These are phyloP conservation scores for Rhizomys pruinosus DNA, from an alignment of 2,113 vertebrate genomes.

Conservation along the genomic window DNA sequence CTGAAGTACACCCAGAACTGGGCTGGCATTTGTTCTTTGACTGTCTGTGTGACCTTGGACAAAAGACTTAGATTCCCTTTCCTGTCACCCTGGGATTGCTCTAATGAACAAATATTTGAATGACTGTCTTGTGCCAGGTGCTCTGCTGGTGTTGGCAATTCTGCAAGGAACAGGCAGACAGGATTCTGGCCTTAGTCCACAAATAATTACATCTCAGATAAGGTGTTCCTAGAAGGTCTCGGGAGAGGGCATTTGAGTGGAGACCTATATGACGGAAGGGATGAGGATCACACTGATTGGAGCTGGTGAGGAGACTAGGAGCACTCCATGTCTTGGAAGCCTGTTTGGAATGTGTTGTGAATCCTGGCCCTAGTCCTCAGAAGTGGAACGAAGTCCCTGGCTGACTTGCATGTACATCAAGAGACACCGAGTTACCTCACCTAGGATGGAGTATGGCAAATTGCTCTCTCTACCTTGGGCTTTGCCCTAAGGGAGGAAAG, in stretches of 20 bases:
- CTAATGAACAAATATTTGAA: background rate
- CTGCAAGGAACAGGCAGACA: background rate
- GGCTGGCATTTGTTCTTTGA: background rate
- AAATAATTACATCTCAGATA: background rate
- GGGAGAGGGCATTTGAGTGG: constrained; percentile 16
- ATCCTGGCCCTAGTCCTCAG: background rate
- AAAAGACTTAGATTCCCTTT: constrained; percentile 13
- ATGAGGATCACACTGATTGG: background rate
- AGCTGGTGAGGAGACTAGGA: background rate
- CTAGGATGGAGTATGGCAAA: background rate
- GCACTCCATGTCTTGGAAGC: background rate
- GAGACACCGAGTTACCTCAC: background rate
- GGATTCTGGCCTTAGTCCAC: background rate
- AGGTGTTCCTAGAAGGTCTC: background rate
- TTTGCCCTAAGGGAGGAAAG: background rate
- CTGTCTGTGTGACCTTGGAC: constrained; percentile 23
- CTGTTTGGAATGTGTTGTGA: background rate
- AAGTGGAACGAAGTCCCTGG: background rate
- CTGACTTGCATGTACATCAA: background rate
- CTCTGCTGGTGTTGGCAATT: background rate
- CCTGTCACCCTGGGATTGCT: background rate
- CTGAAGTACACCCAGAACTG: constrained; percentile 24
- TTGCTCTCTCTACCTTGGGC: no score
- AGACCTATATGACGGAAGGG: background rate
- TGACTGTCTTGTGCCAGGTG: background rate